Evolutionary conservation across 2,797 vertebrate genomes (phyloP).

Genomic region (Eospalax fontanierii): DNA sequence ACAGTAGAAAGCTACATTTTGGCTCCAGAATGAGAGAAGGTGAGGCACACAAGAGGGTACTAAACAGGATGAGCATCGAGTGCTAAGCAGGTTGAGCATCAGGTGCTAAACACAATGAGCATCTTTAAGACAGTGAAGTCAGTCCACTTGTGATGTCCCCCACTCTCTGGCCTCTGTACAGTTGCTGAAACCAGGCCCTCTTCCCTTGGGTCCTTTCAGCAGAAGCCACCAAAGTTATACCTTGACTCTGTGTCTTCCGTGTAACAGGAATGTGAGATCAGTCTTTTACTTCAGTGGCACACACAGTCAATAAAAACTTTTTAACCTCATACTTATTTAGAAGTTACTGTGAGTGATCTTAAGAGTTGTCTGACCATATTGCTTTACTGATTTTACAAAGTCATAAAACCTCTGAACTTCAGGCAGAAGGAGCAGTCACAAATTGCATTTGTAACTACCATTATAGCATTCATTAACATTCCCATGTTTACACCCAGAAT

Average conservation of each 20-base stretch:
- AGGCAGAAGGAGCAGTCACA: background rate
- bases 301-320: background rate
- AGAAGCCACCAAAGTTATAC: background rate
- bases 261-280: background rate
- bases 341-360: background rate
- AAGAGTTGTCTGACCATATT: background rate
- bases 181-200: background rate
- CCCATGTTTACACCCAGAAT: background rate
- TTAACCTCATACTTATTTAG: background rate
- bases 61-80: too few relatives aligned
- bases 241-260: background rate
- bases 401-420: background rate
- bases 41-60: background rate
- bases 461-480: background rate
- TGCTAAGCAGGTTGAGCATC: too few relatives aligned
- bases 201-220: background rate
- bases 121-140: background rate
- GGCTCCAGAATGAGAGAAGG: background rate
- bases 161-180: background rate
- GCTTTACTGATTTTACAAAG: background rate
- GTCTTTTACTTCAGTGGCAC: background rate
- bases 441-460: background rate
- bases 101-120: too few relatives aligned
- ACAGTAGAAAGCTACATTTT: background rate
- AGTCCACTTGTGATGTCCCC: background rate